These are phyloP conservation scores for Rotaria socialis DNA, from an alignment of 2,888 invertebrate genomes.

Conservation along the genomic window DNA sequence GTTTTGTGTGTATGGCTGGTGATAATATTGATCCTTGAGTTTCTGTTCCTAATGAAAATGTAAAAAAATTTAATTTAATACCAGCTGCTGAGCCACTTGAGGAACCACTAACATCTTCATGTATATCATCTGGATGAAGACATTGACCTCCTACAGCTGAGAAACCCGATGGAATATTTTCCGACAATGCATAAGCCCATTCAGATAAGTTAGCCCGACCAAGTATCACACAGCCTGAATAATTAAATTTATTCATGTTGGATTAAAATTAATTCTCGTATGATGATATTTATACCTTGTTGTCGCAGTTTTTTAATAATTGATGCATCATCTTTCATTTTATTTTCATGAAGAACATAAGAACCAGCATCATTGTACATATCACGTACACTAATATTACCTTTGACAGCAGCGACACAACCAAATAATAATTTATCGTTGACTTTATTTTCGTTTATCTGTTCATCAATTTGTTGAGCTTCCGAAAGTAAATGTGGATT, in stretches of 20 bases:
- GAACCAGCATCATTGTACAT: constrained; percentile 15
- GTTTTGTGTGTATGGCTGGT: background rate
- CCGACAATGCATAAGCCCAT: background rate
- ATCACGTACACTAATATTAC: constrained; percentile 11
- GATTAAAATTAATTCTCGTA: too few relatives aligned
- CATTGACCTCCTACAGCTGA: constrained; percentile 28
- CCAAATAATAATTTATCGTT: background rate
- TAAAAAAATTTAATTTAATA: constrained; percentile 16
- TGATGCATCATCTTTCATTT: constrained; percentile 6
- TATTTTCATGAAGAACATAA: constrained; percentile 7
- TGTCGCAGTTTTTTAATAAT: constrained; percentile 4
- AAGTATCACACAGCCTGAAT: background rate
- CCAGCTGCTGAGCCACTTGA: constrained; percentile 5
- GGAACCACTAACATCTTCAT: constrained; percentile 15
- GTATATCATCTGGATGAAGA: constrained; percentile 20
- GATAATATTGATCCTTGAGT: background rate
- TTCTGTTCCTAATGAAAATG: constrained; percentile 35
- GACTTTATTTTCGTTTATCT: background rate
- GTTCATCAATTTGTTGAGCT: background rate
- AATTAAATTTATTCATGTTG: too few relatives aligned
- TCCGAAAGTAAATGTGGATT: constrained; percentile 4
- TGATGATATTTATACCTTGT: background rate
- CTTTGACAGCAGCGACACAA: constrained; percentile 3
- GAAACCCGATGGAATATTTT: constrained; percentile 4
- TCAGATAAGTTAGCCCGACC: constrained; percentile 20